Evolutionary conservation across 1,140 invertebrate genomes (phyloP), one percentile per base, ranked within the genome.

Genomic region (Rhopalosiphum padi): DNA sequence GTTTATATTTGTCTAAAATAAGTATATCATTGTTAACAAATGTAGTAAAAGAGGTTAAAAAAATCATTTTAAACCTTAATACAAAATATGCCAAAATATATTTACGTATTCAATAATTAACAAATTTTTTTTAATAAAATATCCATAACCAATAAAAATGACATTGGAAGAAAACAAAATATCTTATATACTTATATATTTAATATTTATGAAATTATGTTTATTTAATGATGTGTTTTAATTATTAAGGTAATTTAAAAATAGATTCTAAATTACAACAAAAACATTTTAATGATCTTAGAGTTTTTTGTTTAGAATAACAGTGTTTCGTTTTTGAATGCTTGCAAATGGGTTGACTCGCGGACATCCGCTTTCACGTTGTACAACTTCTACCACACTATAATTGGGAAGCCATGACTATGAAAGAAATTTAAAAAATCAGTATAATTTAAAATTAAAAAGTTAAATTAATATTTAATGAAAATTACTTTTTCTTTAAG

Each of bases 341-440:
- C 91, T 93, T 30, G 91, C 48, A 55, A 93, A 93, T 86, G 91
- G 91, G 21, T 93, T 93, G 7, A 93, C 91, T 53, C 91, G 35
- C 30, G 91, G 91, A 43, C 91, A 93, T 55, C 98, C 97, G 94
- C 96, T 97, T 95, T 98, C 97, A 90, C 97, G 96, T 94, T 97
- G 96, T 91, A 98, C 95, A 89, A 98, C 96, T 95, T 98, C 97
- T 94, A 98, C 95, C 94, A 98, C 96, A 95, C 97, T 98, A 94
- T 97, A 97, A 94, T 97, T 97, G n/a, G 98, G 98, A 94, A 98
- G 95, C 97, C 97, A 98, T 88, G 97, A 97, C 96, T 98, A 94
- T 90, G 96, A 95, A 93, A 87, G 21, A 94, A 94, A 94, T 85
- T 94, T 89, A 96, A 95, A 93, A 94, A 94, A 94, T 85, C 82